Conservation (phyloP, 1,140 invertebrate species). For the Panagrolaimus sp. region DNA sequence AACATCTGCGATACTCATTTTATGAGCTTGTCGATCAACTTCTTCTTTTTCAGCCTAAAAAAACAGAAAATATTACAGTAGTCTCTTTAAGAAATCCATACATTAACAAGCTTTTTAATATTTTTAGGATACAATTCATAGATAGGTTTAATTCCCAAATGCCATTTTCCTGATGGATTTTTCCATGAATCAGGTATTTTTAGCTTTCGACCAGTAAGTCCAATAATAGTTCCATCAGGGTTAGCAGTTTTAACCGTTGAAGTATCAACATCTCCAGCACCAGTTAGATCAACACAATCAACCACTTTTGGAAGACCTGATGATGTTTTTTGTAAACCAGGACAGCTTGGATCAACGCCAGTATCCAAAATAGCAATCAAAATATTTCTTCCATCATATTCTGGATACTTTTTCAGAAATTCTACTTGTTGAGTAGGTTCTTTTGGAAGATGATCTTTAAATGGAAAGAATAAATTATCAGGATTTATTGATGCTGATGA, state of each 20-base stretch:
- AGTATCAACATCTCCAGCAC: constrained; percentile 87
- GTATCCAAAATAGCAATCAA: constrained; percentile 92
- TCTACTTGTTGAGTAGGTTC: neutral
- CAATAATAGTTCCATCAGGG: constrained; percentile 71
- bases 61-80: constrained; percentile 14
- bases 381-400: constrained; percentile 81
- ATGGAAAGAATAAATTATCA: neutral
- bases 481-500: too few relatives aligned
- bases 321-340: constrained; percentile 74
- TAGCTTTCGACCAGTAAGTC: constrained; percentile 77
- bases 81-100: constrained; percentile 15
- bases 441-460: neutral
- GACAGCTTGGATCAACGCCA: constrained; percentile 87
- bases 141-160: constrained; percentile 75
- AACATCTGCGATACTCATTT: constrained; percentile 71
- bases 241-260: constrained; percentile 69
- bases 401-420: constrained; percentile 81
- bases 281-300: constrained; percentile 87
- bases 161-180: constrained; percentile 69
- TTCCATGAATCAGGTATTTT: constrained; percentile 78
- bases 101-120: constrained; percentile 72
- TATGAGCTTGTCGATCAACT: constrained; percentile 76
- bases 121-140: constrained; percentile 79
- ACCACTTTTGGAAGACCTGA: constrained; percentile 85
- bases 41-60: constrained; percentile 74